A percentile compares a stretch with the other conserved stretches of the same genome.
Conservation (phyloP, 2,888 invertebrate genomes). For the Aelia acuminata region DNA sequence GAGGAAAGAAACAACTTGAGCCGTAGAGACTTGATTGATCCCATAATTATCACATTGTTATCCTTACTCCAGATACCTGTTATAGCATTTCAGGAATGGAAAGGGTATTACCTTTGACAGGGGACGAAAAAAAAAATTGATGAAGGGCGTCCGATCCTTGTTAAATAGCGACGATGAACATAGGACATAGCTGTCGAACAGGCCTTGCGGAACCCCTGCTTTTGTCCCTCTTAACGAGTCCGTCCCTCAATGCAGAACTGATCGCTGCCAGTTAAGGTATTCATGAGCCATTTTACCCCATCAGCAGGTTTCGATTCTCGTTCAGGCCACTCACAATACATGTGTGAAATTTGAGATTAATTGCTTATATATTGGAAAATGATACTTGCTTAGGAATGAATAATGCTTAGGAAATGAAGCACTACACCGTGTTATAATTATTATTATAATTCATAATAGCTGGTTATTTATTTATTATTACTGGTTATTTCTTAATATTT, state of each 20-base stretch:
- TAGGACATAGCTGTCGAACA: background rate
- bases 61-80: background rate
- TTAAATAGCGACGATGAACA: background rate
- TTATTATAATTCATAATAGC: too few species aligned
- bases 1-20: background rate
- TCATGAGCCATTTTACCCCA: background rate
- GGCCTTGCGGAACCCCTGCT: constrained; percentile 1
- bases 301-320: background rate
- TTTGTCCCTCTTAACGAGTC: constrained; percentile 1
- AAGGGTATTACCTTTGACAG: background rate
- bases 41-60: background rate
- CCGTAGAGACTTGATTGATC: too few species aligned
- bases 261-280: background rate
- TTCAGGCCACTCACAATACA: background rate
- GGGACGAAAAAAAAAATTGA: background rate
- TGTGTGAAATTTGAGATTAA: background rate
- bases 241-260: background rate
- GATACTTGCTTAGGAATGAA: too few species aligned
- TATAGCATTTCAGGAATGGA: background rate
- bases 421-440: too few species aligned
- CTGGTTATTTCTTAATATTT: too few species aligned
- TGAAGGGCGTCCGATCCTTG: background rate
- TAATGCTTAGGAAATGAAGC: too few species aligned
- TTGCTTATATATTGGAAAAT: background rate
- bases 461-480: too few species aligned